Percentiles rank a stretch among this genome's conserved stretches.
phyloP scores from a whole-genome alignment of 1,140 invertebrate species.

The Notospermus geniculatus region DNA sequence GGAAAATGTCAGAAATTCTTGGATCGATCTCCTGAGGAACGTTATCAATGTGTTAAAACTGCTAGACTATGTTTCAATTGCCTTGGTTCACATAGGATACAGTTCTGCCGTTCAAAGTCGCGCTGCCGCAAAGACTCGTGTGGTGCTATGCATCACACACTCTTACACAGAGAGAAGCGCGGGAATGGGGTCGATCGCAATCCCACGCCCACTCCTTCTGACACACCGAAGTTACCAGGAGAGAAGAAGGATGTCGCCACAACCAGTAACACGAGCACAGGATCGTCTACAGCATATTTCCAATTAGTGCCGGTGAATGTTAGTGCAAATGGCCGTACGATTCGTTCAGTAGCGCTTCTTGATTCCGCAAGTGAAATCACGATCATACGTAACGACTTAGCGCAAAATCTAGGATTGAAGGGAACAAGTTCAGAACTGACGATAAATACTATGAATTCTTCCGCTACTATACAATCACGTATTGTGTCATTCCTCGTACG shows the following conservation, averaged over 20 bases:
- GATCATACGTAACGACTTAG: constrained; percentile 2
- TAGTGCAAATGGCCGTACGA: neutral
- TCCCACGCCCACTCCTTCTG: neutral
- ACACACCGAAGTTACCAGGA: neutral
- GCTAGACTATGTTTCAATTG: neutral
- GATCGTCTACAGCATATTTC: neutral
- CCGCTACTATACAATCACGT: neutral
- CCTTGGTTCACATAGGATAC: neutral
- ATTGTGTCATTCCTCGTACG: constrained; percentile 3
- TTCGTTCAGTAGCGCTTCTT: constrained; percentile 1
- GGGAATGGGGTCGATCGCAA: neutral
- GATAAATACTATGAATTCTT: neutral
- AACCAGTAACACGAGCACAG: neutral
- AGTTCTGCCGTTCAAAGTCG: neutral
- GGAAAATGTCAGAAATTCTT: constrained; percentile 3
- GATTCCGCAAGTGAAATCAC: constrained; percentile 7
- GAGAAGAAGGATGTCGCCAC: neutral
- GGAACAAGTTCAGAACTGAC: neutral
- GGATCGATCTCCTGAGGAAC: neutral
- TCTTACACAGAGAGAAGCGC: neutral
- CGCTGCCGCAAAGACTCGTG: neutral
- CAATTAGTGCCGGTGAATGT: constrained; percentile 6
- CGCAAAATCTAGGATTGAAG: neutral
- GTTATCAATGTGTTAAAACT: neutral
- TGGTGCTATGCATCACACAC: constrained; percentile 1